Percentiles rank a stretch among this genome's conserved stretches.
These are phyloP conservation scores for Torymus texanus DNA, from an alignment of 2,888 invertebrate species.

Conservation along the genomic window DNA sequence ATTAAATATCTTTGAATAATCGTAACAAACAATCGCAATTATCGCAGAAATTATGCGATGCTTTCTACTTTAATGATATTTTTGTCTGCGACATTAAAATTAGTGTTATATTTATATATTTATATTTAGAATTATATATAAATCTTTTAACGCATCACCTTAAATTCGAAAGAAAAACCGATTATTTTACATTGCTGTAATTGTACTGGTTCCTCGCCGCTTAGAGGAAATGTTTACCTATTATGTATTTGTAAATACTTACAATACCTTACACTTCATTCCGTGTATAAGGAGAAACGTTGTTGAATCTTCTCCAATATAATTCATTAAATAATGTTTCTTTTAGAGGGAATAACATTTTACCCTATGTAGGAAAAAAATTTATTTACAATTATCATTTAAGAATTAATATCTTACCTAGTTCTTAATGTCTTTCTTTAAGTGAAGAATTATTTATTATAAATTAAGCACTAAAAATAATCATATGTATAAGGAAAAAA, in stretches of 20 bases:
- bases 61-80: slow-evolving; percentile 37
- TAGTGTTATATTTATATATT: slow-evolving; percentile 57
- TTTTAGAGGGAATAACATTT: slow-evolving; percentile 3
- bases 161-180: slow-evolving; percentile 40
- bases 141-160: slow-evolving; percentile 47
- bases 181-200: slow-evolving; percentile 53
- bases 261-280: slow-evolving; percentile 46
- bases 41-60: slow-evolving; percentile 41
- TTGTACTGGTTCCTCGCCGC: slow-evolving; percentile 47
- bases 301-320: slow-evolving; percentile 17
- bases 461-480: background rate
- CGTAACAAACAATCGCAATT: slow-evolving; percentile 36
- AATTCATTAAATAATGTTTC: slow-evolving; percentile 18
- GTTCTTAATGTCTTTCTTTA: too few relatives aligned
- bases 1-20: slow-evolving; percentile 32
- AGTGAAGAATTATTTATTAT: too few relatives aligned
- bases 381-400: slow-evolving; percentile 36
- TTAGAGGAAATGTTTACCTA: slow-evolving; percentile 44
- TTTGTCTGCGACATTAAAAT: slow-evolving; percentile 49
- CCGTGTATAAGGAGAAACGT: slow-evolving; percentile 42
- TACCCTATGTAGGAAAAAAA: slow-evolving; percentile 3
- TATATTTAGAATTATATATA: slow-evolving; percentile 58
- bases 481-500: background rate
- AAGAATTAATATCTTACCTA: slow-evolving; percentile 3
- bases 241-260: slow-evolving; percentile 51